A percentile compares a stretch with the other conserved stretches of the same genome.
Evolutionary conservation across 2,888 invertebrate species (phyloP).

Genomic region (Spodoptera exigua): DNA sequence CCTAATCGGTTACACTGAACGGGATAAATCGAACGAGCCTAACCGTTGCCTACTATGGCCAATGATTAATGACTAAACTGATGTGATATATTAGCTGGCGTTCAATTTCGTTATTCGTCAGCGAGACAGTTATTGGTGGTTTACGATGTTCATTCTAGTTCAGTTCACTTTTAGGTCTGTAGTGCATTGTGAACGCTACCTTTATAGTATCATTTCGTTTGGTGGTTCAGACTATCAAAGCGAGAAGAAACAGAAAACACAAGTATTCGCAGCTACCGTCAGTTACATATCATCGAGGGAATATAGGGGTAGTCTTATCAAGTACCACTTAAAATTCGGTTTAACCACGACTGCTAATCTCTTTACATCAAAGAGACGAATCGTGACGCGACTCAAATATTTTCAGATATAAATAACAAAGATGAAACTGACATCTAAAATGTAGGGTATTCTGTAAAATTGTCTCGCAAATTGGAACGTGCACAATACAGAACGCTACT

Average conservation of each 20-base stretch:
- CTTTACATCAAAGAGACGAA: conserved; percentile 49
- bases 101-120: conserved; percentile 57
- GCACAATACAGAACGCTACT: conserved; percentile 45
- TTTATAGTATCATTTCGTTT: no score
- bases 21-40: conserved; percentile 68
- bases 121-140: conserved; percentile 39
- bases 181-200: background rate
- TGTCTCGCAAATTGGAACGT: conserved; percentile 57
- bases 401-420: conserved; percentile 52
- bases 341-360: conserved; percentile 38
- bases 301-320: conserved; percentile 14
- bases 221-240: no score
- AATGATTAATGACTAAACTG: conserved; percentile 58
- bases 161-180: conserved; percentile 20
- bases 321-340: conserved; percentile 38
- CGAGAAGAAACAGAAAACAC: no score
- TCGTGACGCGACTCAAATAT: conserved; percentile 52
- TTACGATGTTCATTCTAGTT: conserved; percentile 39
- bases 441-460: conserved; percentile 48
- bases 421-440: conserved; percentile 50
- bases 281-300: background rate
- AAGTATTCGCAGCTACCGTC: background rate
- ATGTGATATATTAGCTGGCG: conserved; percentile 61
- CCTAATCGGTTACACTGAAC: conserved; percentile 74
- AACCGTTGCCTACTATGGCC: conserved; percentile 60